Evolutionary conservation across 2,888 invertebrate genomes (phyloP).

Genomic region (Hemicrepidius hirtus): DNA sequence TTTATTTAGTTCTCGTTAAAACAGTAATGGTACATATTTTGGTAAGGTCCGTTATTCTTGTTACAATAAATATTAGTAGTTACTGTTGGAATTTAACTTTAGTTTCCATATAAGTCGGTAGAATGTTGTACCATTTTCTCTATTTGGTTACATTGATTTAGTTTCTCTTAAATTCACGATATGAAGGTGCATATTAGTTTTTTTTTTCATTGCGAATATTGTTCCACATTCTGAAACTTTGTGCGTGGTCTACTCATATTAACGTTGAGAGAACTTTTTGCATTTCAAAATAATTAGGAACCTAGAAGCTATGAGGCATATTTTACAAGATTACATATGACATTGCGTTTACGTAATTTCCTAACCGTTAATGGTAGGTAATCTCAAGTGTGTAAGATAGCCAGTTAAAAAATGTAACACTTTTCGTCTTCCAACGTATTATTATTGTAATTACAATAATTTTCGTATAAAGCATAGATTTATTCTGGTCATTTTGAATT

Average conservation of each 20-base stretch:
- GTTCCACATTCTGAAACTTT: not conserved
- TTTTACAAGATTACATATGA: slow-evolving; percentile 22
- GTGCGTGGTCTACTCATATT: not conserved
- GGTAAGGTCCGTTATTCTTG: too few relatives aligned
- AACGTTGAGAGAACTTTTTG: not conserved
- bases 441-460: slow-evolving; percentile 49
- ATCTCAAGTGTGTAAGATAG: slow-evolving; percentile 25
- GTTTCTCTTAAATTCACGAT: not conserved
- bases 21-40: too few relatives aligned
- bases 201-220: too few relatives aligned
- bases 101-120: not conserved
- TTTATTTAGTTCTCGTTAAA: not conserved
- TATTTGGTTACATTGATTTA: too few relatives aligned
- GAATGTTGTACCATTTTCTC: too few relatives aligned
- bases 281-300: slow-evolving; percentile 30
- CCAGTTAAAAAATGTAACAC: slow-evolving; percentile 41
- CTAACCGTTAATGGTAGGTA: slow-evolving; percentile 27
- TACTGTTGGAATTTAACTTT: too few relatives aligned
- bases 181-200: not conserved
- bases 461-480: slow-evolving; percentile 43
- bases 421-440: slow-evolving; percentile 35
- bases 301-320: slow-evolving; percentile 14
- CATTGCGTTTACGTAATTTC: slow-evolving; percentile 30
- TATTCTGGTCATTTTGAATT: not conserved
- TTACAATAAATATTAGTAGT: not conserved